These are phyloP conservation scores for Silvanus unidentatus DNA, from an alignment of 2,888 invertebrate species.

Conservation along the genomic window DNA sequence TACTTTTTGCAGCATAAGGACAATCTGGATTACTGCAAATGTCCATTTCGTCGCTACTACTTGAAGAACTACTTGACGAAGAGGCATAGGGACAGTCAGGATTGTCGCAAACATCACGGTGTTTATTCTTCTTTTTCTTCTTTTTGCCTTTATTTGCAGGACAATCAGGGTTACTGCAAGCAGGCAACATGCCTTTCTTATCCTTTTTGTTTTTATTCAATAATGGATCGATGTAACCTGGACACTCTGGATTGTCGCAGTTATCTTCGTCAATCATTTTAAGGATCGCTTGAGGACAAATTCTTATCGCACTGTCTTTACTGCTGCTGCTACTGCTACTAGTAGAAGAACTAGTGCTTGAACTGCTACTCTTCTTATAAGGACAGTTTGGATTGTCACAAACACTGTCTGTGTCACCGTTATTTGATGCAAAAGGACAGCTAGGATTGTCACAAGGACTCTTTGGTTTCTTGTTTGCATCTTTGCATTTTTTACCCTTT, in stretches of 20 bases:
- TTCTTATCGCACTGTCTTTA: too few relatives aligned
- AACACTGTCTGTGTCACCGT: constrained; percentile 2
- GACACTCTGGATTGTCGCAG: constrained; percentile 25
- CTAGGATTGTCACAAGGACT: neutral
- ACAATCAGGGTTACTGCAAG: constrained; percentile 11
- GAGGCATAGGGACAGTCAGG: constrained; percentile 24
- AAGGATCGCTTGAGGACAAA: constrained; percentile 3
- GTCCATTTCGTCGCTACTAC: too few relatives aligned
- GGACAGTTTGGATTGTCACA: too few relatives aligned
- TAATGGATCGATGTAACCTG: constrained; percentile 6
- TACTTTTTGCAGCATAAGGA: too few relatives aligned
- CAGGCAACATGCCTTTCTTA: neutral
- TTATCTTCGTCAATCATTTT: constrained; percentile 5
- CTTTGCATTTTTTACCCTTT: too few relatives aligned
- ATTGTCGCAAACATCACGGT: constrained; percentile 14
- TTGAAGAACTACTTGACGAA: too few relatives aligned
- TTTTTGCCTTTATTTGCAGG: constrained; percentile 1
- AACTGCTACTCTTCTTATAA: too few relatives aligned
- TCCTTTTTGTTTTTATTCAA: too few relatives aligned
- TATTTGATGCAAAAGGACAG: neutral
- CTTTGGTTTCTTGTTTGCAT: too few relatives aligned
- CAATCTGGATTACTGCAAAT: constrained; percentile 11
- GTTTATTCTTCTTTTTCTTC: too few relatives aligned
- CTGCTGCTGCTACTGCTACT: too few relatives aligned
- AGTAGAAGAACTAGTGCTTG: too few relatives aligned